These are phyloP conservation scores for Oncopodura yosiiana DNA, from an alignment of 1,140 invertebrate species.

Conservation along the genomic window DNA sequence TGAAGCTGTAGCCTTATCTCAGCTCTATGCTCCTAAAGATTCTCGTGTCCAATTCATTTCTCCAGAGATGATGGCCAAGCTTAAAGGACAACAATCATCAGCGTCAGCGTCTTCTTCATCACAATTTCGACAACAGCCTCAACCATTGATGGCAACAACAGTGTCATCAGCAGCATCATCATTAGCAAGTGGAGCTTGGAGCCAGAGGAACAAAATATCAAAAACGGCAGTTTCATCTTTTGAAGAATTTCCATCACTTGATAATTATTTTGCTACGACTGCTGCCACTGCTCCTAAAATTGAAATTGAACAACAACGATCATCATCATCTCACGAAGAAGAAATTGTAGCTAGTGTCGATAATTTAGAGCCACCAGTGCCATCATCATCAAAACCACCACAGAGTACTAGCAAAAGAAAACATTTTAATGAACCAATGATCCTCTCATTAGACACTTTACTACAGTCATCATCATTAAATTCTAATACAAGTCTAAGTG, in stretches of 20 bases:
- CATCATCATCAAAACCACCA: not conserved
- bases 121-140: not conserved
- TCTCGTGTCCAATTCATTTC: slow-evolving; percentile 25
- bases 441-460: slow-evolving; percentile 11
- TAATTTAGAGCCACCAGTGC: too few relatives aligned
- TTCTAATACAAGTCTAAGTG: not conserved
- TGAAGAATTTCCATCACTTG: not conserved
- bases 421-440: slow-evolving; percentile 20
- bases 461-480: not conserved
- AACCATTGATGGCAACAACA: not conserved
- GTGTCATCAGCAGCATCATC: not conserved
- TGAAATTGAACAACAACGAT: not conserved
- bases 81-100: slow-evolving; percentile 1
- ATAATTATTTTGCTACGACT: not conserved
- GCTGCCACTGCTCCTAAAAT: not conserved
- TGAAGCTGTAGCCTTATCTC: slow-evolving; percentile 21
- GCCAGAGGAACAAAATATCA: not conserved
- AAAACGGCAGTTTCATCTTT: not conserved
- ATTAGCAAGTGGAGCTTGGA: not conserved
- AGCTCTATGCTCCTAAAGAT: slow-evolving; percentile 29
- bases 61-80: slow-evolving; percentile 7
- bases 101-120: not conserved
- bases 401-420: not conserved
- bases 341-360: not conserved
- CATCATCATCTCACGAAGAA: not conserved